Evolutionary conservation across 30 jellyfish, hydroid and myxozoan species (phyloP).

Genomic region (Chrysaora quinquecirrha): DNA sequence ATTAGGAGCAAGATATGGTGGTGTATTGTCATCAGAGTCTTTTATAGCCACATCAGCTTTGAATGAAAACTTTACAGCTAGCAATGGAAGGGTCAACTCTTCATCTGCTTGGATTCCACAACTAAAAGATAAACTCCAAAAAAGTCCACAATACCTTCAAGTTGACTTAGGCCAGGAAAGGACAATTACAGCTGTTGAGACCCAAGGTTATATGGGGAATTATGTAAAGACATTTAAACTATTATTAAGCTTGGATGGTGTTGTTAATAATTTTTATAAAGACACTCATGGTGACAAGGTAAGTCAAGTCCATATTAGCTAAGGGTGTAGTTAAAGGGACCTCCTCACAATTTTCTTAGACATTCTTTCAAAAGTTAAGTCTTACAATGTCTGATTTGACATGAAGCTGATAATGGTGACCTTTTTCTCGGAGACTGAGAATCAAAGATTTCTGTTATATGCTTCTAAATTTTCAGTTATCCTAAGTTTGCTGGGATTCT

Average conservation of each 20-base stretch:
- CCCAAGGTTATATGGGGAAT: slow-evolving; percentile 40
- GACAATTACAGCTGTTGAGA: slow-evolving; percentile 53
- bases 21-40: not conserved
- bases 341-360: no score
- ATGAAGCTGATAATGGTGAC: no score
- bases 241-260: not conserved
- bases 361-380: no score
- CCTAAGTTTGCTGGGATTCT: no score
- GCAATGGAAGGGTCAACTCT: slow-evolving; percentile 4
- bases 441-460: no score
- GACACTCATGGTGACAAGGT: slow-evolving; percentile 23
- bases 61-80: not conserved
- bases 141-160: slow-evolving; percentile 18
- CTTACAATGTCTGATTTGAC: no score
- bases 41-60: not conserved
- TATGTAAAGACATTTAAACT: slow-evolving; percentile 12
- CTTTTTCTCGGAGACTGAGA: no score
- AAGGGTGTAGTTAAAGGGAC: no score
- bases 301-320: no score
- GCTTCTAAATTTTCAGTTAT: no score
- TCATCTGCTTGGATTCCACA: not conserved
- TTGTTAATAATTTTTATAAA: not conserved
- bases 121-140: not conserved
- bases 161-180: slow-evolving; percentile 43
- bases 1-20: not conserved